phyloP scores from a whole-genome alignment of 2,797 vertebrate species.

The Muscicapa comitata region DNA sequence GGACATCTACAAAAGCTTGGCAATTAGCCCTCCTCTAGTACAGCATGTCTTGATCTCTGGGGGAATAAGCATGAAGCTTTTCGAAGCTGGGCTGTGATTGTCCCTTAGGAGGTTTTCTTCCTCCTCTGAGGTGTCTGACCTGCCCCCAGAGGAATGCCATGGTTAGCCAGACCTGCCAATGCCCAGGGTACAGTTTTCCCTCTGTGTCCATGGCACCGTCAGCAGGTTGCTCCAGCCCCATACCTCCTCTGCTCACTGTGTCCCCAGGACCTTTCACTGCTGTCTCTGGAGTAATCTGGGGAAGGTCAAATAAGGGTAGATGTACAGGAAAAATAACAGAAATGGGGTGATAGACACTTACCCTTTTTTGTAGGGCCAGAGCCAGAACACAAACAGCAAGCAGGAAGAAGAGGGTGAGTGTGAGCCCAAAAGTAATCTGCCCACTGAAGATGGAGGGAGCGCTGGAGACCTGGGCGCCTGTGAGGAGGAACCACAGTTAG shows the following conservation, averaged over 20 bases:
- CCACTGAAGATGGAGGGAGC: conserved; percentile 21
- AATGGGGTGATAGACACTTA: conserved; percentile 8
- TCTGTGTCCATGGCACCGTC: neutral
- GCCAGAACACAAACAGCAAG: neutral
- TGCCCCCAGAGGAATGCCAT: neutral
- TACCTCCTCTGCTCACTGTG: neutral
- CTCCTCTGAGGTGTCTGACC: neutral
- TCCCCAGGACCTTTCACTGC: neutral
- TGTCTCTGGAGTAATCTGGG: neutral
- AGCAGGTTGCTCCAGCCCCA: neutral
- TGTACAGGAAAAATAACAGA: neutral
- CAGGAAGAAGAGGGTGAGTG: conserved; percentile 28
- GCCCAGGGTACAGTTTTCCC: neutral
- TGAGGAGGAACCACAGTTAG: neutral
- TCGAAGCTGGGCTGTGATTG: neutral
- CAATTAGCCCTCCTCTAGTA: neutral
- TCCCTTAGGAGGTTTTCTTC: neutral
- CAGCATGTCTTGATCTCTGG: neutral
- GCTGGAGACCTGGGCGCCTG: conserved; percentile 60
- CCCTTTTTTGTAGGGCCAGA: conserved; percentile 57
- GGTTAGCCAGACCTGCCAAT: neutral
- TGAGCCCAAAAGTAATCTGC: conserved; percentile 40
- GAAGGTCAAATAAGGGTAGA: neutral
- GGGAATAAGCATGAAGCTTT: neutral
- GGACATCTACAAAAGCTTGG: neutral